Base-by-base conservation (phyloP, 2,888 invertebrate species). In the Zootermopsis nevadensis region DNA sequence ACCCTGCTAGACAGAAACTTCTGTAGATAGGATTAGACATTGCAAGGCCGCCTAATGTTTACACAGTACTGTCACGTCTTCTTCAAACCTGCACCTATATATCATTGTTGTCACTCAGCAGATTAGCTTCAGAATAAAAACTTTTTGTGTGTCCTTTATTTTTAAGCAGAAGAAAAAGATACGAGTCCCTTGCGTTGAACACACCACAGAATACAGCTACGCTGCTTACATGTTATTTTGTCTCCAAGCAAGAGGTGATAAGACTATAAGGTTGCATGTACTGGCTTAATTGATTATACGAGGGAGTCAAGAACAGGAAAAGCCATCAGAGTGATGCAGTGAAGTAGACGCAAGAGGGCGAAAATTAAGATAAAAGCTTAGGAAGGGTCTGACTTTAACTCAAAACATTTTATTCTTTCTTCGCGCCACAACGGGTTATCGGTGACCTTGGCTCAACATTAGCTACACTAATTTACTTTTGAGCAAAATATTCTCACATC, bases 31-130 rank as follows among this genome's bases (percentile, higher is more conserved):
- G 12, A 48, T 1, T 60, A 4, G n/a, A n/a, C 60, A 60, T 60
- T 0, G 60, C 60, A 60, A 60, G 60, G 60, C n/a, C 60, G 60
- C 60, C 27, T 60, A 27, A 60, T 27, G 60, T 10, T 60, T 60
- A 6, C n/a, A 60, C n/a, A 60, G 60, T 60, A 60, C 60, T 12
- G 27, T 60, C 60, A 60, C 60, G 60, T 60, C 60, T 8, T 60
- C 60, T 60, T 27, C 60, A 7, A 60, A 27, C 60, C 60, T 60
- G 60, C 27, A 60, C 15, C 60, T 12, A 60, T 60, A 60, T n/a
- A 60, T 60, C 60, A 60, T 60, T 60, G 60, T 60, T 60, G 60
- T 60, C 60, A 60, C 60, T 60, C 27, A 2, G n/a, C n/a, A 60
- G 60, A 60, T 60, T 60, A 60, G 60, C 27, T 60, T 60, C 60